These are phyloP conservation scores for Aramus guarauna DNA, from an alignment of 2,113 vertebrate species.

Conservation along the genomic window DNA sequence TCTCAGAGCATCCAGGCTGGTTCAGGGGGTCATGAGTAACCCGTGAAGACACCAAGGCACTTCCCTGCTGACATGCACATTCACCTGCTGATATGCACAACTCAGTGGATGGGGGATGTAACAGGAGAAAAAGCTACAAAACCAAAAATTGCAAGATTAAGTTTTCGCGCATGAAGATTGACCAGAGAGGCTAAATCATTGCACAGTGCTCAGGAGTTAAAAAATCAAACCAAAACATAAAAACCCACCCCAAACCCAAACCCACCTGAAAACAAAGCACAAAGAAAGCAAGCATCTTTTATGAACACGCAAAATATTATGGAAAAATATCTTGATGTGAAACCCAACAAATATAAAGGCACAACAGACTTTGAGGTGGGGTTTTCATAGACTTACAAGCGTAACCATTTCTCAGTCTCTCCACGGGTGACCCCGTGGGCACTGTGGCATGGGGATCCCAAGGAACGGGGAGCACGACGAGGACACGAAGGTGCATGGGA, in stretches of 20 bases:
- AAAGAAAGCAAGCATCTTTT: not conserved
- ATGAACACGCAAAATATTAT: not conserved
- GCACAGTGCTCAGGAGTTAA: not conserved
- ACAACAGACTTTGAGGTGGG: not conserved
- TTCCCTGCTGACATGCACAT: not conserved
- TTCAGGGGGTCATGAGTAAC: not conserved
- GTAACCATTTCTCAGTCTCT: fast-evolving
- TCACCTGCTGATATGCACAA: not conserved
- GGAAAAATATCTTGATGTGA: not conserved
- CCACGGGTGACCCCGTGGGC: not conserved
- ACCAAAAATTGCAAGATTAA: not conserved
- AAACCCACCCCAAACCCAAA: too few species aligned
- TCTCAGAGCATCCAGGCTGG: not conserved
- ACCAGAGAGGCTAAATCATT: not conserved
- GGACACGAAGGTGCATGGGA: fast-evolving
- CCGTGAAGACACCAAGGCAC: not conserved
- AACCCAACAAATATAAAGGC: fast-evolving
- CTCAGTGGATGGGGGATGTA: not conserved
- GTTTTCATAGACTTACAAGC: not conserved
- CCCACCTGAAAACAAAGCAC: not conserved
- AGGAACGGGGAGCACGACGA: not conserved
- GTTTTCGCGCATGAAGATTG: not conserved
- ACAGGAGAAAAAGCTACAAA: not conserved
- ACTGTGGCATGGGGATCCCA: fast-evolving
- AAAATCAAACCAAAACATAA: not conserved